Evolutionary conservation across 35 echinoderm and acorn worm species (phyloP).

Genomic region (Apostichopus japonicus): DNA sequence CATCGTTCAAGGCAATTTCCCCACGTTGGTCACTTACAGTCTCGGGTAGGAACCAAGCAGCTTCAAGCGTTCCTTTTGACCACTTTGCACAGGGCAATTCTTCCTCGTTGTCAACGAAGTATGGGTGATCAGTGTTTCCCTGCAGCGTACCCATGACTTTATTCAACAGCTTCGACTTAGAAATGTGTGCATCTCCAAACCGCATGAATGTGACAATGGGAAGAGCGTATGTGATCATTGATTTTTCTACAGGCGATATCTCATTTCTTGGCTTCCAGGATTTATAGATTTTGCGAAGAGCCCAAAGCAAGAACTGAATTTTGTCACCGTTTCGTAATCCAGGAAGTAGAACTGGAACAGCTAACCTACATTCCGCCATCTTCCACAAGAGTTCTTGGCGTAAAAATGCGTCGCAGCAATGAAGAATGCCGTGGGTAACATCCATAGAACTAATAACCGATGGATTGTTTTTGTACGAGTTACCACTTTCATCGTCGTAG

Average conservation of each 20-base stretch:
- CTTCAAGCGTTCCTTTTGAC: conserved; percentile 35
- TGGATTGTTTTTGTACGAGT: background rate
- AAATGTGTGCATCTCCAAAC: background rate
- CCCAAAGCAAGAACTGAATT: conserved; percentile 3
- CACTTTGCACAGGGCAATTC: conserved; percentile 21
- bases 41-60: conserved; percentile 40
- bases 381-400: conserved; percentile 40
- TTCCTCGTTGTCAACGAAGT: conserved; percentile 17
- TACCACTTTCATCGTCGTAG: background rate
- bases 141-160: conserved; percentile 37
- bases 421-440: conserved; percentile 12
- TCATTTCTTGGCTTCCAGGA: conserved; percentile 1
- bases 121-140: conserved; percentile 51
- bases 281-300: conserved; percentile 44
- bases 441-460: conserved; percentile 20
- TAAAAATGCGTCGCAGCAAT: conserved; percentile 37
- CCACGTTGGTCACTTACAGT: background rate
- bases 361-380: conserved; percentile 47
- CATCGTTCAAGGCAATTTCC: background rate
- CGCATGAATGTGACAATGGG: conserved; percentile 31
- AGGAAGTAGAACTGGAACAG: conserved; percentile 44
- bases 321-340: background rate
- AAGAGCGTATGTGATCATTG: background rate
- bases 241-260: background rate
- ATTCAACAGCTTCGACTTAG: conserved; percentile 42